phyloP scores from a whole-genome alignment of 2,113 vertebrate species.

The Sphyrna mokarran region DNA sequence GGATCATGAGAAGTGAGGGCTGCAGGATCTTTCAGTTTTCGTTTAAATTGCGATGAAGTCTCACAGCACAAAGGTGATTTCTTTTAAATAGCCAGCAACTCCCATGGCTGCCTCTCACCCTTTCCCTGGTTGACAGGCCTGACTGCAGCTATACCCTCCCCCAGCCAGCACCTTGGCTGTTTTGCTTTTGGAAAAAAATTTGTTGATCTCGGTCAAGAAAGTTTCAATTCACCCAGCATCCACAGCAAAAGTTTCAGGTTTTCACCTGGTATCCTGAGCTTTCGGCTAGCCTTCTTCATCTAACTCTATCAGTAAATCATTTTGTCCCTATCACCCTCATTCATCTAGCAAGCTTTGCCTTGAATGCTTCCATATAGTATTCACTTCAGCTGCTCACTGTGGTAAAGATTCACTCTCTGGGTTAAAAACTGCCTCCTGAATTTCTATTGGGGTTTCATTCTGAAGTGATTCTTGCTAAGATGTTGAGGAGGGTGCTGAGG shows the following conservation, averaged over 20 bases:
- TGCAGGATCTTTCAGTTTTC: too few species aligned
- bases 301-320: background rate
- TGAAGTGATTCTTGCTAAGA: background rate
- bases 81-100: too few species aligned
- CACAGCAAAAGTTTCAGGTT: too few species aligned
- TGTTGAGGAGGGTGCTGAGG: background rate
- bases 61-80: too few species aligned
- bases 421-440: background rate
- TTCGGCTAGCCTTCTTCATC: background rate
- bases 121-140: too few species aligned
- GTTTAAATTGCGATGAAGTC: too few species aligned
- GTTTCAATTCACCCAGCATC: background rate
- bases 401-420: background rate
- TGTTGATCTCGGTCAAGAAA: background rate
- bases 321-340: background rate
- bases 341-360: background rate
- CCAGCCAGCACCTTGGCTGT: too few species aligned
- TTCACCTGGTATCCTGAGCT: background rate
- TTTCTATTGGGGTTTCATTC: background rate
- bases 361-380: background rate
- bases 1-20: too few species aligned
- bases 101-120: too few species aligned
- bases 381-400: background rate
- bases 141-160: too few species aligned
- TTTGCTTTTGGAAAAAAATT: background rate